phyloP scores from a whole-genome alignment of 2,888 invertebrate species.

The Idaea aversata region DNA sequence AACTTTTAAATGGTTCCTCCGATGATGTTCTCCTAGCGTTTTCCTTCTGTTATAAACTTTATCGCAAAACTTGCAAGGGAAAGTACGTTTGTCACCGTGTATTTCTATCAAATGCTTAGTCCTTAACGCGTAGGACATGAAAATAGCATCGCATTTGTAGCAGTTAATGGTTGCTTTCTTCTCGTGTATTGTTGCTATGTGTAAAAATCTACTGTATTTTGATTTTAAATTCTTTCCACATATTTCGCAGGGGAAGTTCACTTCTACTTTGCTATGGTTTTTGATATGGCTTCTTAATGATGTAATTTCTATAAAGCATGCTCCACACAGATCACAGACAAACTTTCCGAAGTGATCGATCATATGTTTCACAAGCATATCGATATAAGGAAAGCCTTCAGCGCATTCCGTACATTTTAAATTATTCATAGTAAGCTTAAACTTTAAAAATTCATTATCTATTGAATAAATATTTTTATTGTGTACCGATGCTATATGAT shows the following conservation, averaged over 20 bases:
- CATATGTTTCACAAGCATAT: conserved; percentile 65
- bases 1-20: conserved; percentile 61
- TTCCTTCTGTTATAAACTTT: conserved; percentile 65
- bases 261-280: conserved; percentile 59
- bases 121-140: conserved; percentile 59
- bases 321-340: conserved; percentile 67
- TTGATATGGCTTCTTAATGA: conserved; percentile 65
- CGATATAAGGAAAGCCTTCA: conserved; percentile 58
- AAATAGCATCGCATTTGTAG: conserved; percentile 61
- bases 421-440: conserved; percentile 54
- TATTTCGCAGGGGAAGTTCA: conserved; percentile 69
- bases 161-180: conserved; percentile 68
- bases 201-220: conserved; percentile 61
- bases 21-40: conserved; percentile 62
- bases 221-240: conserved; percentile 71
- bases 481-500: conserved; percentile 51
- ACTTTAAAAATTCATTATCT: conserved; percentile 61
- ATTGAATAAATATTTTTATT: conserved; percentile 45
- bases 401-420: conserved; percentile 63
- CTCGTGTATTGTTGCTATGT: conserved; percentile 57
- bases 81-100: conserved; percentile 58
- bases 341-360: conserved; percentile 66
- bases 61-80: conserved; percentile 64
- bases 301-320: conserved; percentile 69
- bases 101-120: conserved; percentile 65